Conservation (phyloP, 2,113 vertebrate species). For the Perca schrenkii region DNA sequence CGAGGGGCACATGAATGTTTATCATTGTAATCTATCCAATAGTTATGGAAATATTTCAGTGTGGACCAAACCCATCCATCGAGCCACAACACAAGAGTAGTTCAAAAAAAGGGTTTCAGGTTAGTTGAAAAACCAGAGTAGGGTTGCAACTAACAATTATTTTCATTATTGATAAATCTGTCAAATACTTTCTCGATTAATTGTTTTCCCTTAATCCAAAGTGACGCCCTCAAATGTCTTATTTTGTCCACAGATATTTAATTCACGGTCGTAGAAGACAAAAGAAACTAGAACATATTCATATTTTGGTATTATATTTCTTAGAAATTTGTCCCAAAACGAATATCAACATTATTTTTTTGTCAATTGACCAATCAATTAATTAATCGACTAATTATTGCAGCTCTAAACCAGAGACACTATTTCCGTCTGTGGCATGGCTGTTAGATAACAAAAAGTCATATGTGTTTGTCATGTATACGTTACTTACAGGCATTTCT, state of each 20-base stretch:
- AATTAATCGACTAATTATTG: background rate
- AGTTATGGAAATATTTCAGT: background rate
- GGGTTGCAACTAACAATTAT: background rate
- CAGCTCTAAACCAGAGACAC: background rate
- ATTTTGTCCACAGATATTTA: background rate
- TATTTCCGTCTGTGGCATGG: background rate
- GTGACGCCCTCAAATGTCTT: background rate
- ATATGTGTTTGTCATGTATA: background rate
- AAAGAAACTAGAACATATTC: background rate
- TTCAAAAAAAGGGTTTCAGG: background rate
- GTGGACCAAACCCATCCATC: background rate
- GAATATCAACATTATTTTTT: background rate
- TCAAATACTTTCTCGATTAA: background rate
- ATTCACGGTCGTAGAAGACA: background rate
- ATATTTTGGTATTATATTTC: too few species aligned
- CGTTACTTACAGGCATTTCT: background rate
- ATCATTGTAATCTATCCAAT: background rate
- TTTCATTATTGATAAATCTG: background rate
- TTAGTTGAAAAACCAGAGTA: background rate
- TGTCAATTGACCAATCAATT: background rate
- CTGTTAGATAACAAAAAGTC: background rate
- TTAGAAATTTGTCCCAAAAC: background rate
- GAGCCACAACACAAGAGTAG: background rate
- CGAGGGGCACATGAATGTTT: background rate
- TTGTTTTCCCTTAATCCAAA: background rate